phyloP scores from a whole-genome alignment of 1,140 invertebrate species.

The Plectrocnemia conspersa region DNA sequence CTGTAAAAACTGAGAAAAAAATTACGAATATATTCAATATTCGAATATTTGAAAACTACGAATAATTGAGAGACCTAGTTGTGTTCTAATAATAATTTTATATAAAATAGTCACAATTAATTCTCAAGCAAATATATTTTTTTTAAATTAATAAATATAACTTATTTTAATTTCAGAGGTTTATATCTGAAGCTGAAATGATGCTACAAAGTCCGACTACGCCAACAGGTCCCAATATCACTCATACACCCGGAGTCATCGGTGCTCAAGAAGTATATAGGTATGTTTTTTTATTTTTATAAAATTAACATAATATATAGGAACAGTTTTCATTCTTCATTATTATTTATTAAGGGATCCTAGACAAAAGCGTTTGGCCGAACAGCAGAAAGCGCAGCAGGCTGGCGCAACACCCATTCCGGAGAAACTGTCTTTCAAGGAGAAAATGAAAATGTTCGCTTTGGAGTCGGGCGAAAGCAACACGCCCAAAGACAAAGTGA shows the following conservation, averaged over 20 bases:
- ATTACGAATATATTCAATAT: no score
- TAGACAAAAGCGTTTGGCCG: slow-evolving; percentile 70
- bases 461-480: slow-evolving; percentile 83
- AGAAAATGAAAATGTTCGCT: slow-evolving; percentile 97
- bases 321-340: neutral
- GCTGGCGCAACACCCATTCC: slow-evolving; percentile 65
- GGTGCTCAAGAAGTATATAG: slow-evolving; percentile 91
- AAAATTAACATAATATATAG: neutral
- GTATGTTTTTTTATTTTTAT: slow-evolving; percentile 44
- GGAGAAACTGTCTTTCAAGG: slow-evolving; percentile 87
- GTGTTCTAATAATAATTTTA: no score
- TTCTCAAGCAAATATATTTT: slow-evolving; percentile 26
- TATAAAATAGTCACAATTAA: no score
- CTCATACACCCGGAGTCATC: slow-evolving; percentile 83
- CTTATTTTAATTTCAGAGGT: slow-evolving; percentile 59
- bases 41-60: no score
- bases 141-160: no score
- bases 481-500: slow-evolving; percentile 86
- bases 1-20: no score
- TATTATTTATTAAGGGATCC: slow-evolving; percentile 64
- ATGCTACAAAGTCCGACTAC: slow-evolving; percentile 68
- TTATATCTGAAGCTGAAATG: slow-evolving; percentile 73
- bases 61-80: no score
- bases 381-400: slow-evolving; percentile 66
- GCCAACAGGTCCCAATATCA: slow-evolving; percentile 49